Base-by-base conservation (phyloP, 1,140 invertebrate genomes). In the Saccostrea glomerata region DNA sequence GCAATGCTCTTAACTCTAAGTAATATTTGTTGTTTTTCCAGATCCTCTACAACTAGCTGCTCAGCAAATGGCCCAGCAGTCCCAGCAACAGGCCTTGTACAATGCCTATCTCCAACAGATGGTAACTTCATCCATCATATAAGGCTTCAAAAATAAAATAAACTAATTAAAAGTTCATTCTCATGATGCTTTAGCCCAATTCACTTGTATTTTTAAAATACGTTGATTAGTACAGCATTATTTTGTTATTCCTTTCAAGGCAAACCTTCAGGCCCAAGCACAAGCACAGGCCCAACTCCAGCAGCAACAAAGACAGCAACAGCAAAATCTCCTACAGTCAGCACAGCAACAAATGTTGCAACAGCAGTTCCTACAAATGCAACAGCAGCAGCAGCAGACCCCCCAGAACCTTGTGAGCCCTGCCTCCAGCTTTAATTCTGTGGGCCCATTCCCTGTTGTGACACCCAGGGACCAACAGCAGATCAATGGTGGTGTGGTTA, bases 331-430 rank as follows among this genome's bases (percentile, higher is more conserved):
- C 93, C 94, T 98, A 20, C 98, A 98, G 93, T 95, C 98, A 87
- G 98, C 98, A 97, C 93, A 93, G 56, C 92, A 93, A 87, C 92
- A 92, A 70, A 88, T 98, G 0, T 94, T 99, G 11, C 98, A 99
- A 93, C 94, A 94, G 82, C 98, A 98, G 60, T 93, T 99, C 12
- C 95, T 99, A 2, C 90, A 85, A 70, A 63, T 84, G 56, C 82
- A 88, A 86, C 85, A 86, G 70, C 87, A n/a, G n/a, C n/a, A n/a
- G n/a, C n/a, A 86, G 11, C 85, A 82, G 20, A 56, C 58, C 15
- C 87, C 58, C 23, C 86, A 70, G 13, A 88, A 86, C 20, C 15
- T 90, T 20, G 20, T 92, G 0, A 93, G 91, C 66, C 91, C 92
- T 40, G 60, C 83, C 13, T 90, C 91, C 36, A 92, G 92, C 60